Base-by-base conservation (phyloP, 2,888 invertebrate genomes). In the Acleris holmiana region DNA sequence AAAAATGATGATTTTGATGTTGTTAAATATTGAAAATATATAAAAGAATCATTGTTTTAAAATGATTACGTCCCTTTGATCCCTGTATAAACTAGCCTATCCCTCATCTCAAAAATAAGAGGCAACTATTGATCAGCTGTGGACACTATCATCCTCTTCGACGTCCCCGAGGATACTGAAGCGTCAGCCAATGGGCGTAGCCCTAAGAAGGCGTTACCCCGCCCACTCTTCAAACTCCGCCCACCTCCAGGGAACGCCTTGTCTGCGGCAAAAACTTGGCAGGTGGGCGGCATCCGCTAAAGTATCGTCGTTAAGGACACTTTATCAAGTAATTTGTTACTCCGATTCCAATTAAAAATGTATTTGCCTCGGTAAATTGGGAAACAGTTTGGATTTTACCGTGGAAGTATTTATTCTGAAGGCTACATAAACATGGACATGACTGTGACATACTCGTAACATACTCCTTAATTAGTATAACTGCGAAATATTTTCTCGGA, bases 271-370 rank as follows among this genome's bases (percentile, higher is more conserved):
- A 89, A 89, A 89, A 86, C 84, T 76, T 88, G 89, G 86, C 90
- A 90, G 85, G 85, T 88, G 84, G 92, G 92, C 79, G 92, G 84
- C 61, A 77, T 74, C 57, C 67, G 67, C 78, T 88, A 80, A 89
- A 90, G 87, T 85, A 88, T 89, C 83, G 81, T 83, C 82, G 89
- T 86, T 89, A 88, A 89, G 88, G 85, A 91, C 82, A 90, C 86
- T 91, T 90, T 89, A 88, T 86, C 89, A 90, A 90, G 88, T 90
- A 89, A 91, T 91, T 91, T 90, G 91, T 91, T 86, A 84, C 82
- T 83, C 86, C 87, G 79, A 89, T 85, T 76, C 78, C 82, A 83
- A 84, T 87, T 83, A 85, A 80, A 85, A 87, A 86, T 88, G 79
- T 88, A 85, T 88, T 81, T 64, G 70, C 65, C 67, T 72, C 60